phyloP scores from a whole-genome alignment of 2,888 invertebrate species.

The Ceramica pisi region DNA sequence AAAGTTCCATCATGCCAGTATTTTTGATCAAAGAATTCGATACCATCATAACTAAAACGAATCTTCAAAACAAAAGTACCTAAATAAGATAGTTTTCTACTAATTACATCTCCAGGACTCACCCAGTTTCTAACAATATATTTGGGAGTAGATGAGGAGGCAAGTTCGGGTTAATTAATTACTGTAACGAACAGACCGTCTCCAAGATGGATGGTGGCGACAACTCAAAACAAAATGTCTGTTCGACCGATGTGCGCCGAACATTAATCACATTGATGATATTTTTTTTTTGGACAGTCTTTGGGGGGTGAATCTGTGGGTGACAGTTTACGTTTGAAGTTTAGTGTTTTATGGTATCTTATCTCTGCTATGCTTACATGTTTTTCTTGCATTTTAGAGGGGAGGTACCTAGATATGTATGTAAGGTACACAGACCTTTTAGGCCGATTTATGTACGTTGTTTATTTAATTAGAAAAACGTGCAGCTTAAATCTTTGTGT shows the following conservation, averaged over 20 bases:
- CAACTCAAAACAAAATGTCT: conserved; percentile 78
- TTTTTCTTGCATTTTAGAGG: too few species aligned
- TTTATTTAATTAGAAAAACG: too few species aligned
- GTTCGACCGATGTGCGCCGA: conserved; percentile 61
- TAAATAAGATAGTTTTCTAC: conserved; percentile 62
- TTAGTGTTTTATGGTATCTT: not conserved
- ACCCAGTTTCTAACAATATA: conserved; percentile 68
- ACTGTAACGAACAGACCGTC: conserved; percentile 66
- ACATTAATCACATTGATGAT: conserved; percentile 71
- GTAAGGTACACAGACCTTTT: too few species aligned
- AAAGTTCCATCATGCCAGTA: too few species aligned
- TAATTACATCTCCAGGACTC: conserved; percentile 62
- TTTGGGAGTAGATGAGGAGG: conserved; percentile 66
- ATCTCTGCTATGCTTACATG: not conserved
- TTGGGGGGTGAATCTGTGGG: conserved; percentile 16
- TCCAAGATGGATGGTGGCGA: conserved; percentile 76
- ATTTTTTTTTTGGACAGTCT: conserved; percentile 61
- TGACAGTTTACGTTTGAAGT: conserved; percentile 43
- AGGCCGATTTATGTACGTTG: too few species aligned
- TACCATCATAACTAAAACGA: conserved; percentile 3
- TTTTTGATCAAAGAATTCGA: not conserved
- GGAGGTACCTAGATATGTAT: too few species aligned
- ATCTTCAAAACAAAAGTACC: conserved; percentile 15
- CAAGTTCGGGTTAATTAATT: conserved; percentile 78
- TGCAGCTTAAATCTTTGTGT: too few species aligned